phyloP scores from a whole-genome alignment of 1,140 invertebrate species.

The Microplitis demolitor region DNA sequence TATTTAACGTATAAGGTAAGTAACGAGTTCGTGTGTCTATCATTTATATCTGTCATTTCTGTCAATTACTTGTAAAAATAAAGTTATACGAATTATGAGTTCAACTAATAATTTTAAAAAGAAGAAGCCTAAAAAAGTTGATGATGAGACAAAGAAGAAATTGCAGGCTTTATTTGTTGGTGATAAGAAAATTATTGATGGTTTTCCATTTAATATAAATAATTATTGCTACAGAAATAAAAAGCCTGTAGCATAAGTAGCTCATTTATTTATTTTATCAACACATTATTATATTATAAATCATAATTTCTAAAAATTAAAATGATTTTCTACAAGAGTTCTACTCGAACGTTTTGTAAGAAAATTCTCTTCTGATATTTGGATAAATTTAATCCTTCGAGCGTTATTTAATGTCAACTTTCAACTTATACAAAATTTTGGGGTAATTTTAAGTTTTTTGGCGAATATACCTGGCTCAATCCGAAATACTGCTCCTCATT shows the following conservation, averaged over 20 bases:
- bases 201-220: not conserved
- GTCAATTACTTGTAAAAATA: too few relatives aligned
- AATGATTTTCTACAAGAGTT: not conserved
- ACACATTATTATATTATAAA: not conserved
- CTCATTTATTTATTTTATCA: not conserved
- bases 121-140: not conserved
- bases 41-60: too few relatives aligned
- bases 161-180: not conserved
- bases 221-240: not conserved
- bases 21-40: too few relatives aligned
- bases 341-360: not conserved
- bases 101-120: conserved; percentile 1
- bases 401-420: too few relatives aligned
- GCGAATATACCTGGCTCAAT: too few relatives aligned
- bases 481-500: too few relatives aligned
- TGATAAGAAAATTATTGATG: not conserved
- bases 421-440: too few relatives aligned
- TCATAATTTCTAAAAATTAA: not conserved
- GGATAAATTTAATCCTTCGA: too few relatives aligned
- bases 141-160: not conserved
- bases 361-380: too few relatives aligned
- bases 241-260: not conserved
- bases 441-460: too few relatives aligned
- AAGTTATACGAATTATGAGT: not conserved
- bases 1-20: too few relatives aligned